phyloP scores from a whole-genome alignment of 2,797 vertebrate species.

The Triplophysa bombifrons region DNA sequence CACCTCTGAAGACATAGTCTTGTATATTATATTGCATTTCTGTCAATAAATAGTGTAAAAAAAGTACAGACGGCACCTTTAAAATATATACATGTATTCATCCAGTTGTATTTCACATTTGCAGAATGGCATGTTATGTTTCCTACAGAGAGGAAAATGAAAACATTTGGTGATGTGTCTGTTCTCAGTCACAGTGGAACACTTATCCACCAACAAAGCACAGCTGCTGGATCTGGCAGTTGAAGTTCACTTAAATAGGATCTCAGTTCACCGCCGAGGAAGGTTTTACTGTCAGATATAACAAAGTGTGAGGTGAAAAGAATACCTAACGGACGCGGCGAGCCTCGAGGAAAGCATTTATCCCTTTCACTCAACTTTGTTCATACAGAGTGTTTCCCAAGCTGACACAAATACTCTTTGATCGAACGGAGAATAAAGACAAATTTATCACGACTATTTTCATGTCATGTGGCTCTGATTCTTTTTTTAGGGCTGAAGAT shows the following conservation, averaged over 20 bases:
- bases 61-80: no score
- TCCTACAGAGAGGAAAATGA: slow-evolving; percentile 40
- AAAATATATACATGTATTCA: background rate
- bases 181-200: slow-evolving; percentile 42
- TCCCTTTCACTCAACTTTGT: background rate
- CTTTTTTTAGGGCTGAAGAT: slow-evolving; percentile 7
- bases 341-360: slow-evolving; percentile 6
- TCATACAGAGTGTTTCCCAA: slow-evolving; percentile 19
- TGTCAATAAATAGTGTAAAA: no score
- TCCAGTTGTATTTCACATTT: slow-evolving; percentile 21
- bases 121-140: slow-evolving; percentile 4
- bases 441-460: background rate
- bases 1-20: no score
- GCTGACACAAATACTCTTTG: background rate
- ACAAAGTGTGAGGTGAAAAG: slow-evolving; percentile 35
- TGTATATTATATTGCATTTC: no score
- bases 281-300: slow-evolving; percentile 37
- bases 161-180: slow-evolving; percentile 40
- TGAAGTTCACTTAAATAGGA: slow-evolving; percentile 31
- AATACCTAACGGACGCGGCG: background rate
- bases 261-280: slow-evolving; percentile 11
- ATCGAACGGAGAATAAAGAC: background rate
- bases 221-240: slow-evolving; percentile 47
- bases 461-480: slow-evolving; percentile 4
- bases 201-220: slow-evolving; percentile 40